These are phyloP conservation scores for Decapterus maruadsi DNA, from an alignment of 2,797 vertebrate genomes.

Conservation along the genomic window DNA sequence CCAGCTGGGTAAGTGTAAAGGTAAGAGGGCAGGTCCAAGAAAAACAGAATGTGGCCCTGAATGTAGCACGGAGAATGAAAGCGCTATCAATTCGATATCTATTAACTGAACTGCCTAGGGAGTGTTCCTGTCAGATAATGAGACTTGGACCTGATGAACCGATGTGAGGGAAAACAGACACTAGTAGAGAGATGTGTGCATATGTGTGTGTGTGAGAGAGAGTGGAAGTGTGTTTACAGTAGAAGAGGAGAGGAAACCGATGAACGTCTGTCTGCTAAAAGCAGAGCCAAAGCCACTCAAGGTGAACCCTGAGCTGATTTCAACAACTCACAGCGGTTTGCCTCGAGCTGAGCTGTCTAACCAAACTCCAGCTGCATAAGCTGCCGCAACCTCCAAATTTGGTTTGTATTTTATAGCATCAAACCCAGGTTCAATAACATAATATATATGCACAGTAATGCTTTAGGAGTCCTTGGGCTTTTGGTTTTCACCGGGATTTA, in stretches of 20 bases:
- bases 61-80: slow-evolving; percentile 18
- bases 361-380: slow-evolving; percentile 41
- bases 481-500: slow-evolving; percentile 20
- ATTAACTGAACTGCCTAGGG: slow-evolving; percentile 36
- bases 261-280: slow-evolving; percentile 28
- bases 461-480: slow-evolving; percentile 31
- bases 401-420: slow-evolving; percentile 30
- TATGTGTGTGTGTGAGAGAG: slow-evolving; percentile 3
- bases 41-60: slow-evolving; percentile 46
- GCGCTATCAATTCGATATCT: slow-evolving; percentile 37
- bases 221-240: slow-evolving; percentile 45
- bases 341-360: slow-evolving; percentile 37
- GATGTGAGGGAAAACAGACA: slow-evolving; percentile 63
- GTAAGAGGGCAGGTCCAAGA: slow-evolving; percentile 43
- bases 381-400: slow-evolving; percentile 39
- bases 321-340: slow-evolving; percentile 42
- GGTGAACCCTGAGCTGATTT: slow-evolving; percentile 65
- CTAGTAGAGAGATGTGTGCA: slow-evolving; percentile 20
- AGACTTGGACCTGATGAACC: slow-evolving; percentile 59
- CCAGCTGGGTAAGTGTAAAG: slow-evolving; percentile 43
- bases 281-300: slow-evolving; percentile 57
- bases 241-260: slow-evolving; percentile 48
- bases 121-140: slow-evolving; percentile 43
- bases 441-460: background rate
- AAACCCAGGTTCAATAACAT: slow-evolving; percentile 17